Conservation (phyloP, 1,140 invertebrate species). For the Odontomachus brunneus region DNA sequence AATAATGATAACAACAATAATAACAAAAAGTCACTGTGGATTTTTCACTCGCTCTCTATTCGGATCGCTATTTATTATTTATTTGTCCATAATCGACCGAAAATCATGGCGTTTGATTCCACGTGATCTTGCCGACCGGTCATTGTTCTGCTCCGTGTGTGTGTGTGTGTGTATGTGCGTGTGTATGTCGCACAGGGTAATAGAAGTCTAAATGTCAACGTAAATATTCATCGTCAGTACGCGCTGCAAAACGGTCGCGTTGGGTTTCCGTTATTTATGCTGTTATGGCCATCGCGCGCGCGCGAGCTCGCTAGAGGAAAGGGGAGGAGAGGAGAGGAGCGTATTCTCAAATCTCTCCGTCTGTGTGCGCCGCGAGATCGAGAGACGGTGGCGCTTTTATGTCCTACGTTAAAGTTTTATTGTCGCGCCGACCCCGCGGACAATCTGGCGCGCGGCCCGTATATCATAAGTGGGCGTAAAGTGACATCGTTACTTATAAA, state of each 20-base stretch:
- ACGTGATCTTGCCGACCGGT: neutral
- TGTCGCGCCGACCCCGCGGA: slow-evolving; percentile 9
- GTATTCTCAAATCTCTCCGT: slow-evolving; percentile 56
- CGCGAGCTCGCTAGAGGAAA: slow-evolving; percentile 15
- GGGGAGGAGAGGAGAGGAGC: slow-evolving; percentile 11
- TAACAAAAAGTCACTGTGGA: too few species aligned
- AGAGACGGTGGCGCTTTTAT: slow-evolving; percentile 54
- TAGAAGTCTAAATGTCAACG: slow-evolving; percentile 51
- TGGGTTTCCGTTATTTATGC: slow-evolving; percentile 60
- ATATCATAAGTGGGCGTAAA: slow-evolving; percentile 55
- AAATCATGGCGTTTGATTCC: slow-evolving; percentile 46
- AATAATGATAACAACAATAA: too few species aligned
- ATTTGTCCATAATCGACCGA: slow-evolving; percentile 17
- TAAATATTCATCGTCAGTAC: slow-evolving; percentile 53
- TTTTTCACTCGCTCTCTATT: neutral
- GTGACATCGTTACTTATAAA: slow-evolving; percentile 55
- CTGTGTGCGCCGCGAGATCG: slow-evolving; percentile 14
- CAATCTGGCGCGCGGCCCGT: slow-evolving; percentile 28
- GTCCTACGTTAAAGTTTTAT: slow-evolving; percentile 54
- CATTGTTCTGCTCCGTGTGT: slow-evolving; percentile 35
- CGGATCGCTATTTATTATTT: slow-evolving; percentile 26
- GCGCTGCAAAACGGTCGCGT: slow-evolving; percentile 40
- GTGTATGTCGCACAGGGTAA: slow-evolving; percentile 5
- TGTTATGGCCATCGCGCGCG: too few species aligned
- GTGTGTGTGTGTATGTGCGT: neutral